Evolutionary conservation across 92 coral and sea anemone species (phyloP).

Genomic region (Ricordea florida): DNA sequence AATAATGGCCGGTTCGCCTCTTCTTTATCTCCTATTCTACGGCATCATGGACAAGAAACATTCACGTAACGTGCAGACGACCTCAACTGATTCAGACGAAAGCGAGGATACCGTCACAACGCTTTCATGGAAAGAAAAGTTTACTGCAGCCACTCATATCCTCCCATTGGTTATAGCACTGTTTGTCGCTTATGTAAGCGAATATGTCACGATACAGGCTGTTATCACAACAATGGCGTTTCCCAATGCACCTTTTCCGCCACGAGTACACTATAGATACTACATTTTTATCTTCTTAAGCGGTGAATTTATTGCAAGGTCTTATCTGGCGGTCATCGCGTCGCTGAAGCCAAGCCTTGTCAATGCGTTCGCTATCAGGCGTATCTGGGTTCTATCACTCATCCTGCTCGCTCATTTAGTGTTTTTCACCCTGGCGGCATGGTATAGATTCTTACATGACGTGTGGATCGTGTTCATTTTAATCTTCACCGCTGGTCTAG

Average conservation of each 20-base stretch:
- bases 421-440: constrained; percentile 77
- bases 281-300: constrained; percentile 84
- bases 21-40: constrained; percentile 72
- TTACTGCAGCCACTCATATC: constrained; percentile 56
- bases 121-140: constrained; percentile 78
- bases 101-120: not conserved
- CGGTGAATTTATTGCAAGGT: constrained; percentile 86
- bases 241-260: constrained; percentile 87
- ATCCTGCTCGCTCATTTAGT: constrained; percentile 61
- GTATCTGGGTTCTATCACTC: constrained; percentile 71
- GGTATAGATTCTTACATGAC: constrained; percentile 83
- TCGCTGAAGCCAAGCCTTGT: constrained; percentile 67
- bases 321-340: constrained; percentile 76
- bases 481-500: constrained; percentile 87
- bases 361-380: constrained; percentile 48
- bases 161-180: constrained; percentile 75
- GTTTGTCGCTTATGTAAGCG: constrained; percentile 82
- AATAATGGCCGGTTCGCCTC: constrained; percentile 88
- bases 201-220: constrained; percentile 84
- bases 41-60: constrained; percentile 84
- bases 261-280: constrained; percentile 85
- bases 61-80: not conserved
- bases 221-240: constrained; percentile 93
- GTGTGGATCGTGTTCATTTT: constrained; percentile 82
- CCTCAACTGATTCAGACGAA: not conserved